Base-by-base conservation (phyloP, 2,797 vertebrate genomes). In the Vireo griseus region DNA sequence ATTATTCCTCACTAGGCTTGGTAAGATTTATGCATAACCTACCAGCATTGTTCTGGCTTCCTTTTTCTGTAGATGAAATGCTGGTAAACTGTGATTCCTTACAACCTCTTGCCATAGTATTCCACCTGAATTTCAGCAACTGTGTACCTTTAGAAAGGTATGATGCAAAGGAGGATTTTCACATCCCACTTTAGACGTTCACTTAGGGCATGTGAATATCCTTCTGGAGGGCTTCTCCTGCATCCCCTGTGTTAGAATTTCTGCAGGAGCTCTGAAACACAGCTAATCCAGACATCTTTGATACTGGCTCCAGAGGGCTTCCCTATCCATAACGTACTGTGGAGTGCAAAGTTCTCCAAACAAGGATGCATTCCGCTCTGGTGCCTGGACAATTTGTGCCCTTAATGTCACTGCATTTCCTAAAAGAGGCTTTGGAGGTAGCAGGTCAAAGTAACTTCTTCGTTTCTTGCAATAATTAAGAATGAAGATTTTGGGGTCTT, bases 271-370 rank as follows among this genome's bases (percentile, higher is more conserved):
- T 88, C 42, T 58, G 55, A 24, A 62, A 33, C 35, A 35, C 24
- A 54, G 24, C 44, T 42, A 39, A 54, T 24, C 9, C 21, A 25
- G 47, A n/a, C 8, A 28, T 21, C 17, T 24, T 16, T 14, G 22
- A 18, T 26, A 7, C 1, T 6, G 52, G 33, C 40, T 90, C 33
- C 63, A 52, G 75, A 55, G 76, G 15, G 17, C 29, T 66, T 76
- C 67, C 33, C 10, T 58, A 4, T 69, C 63, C 9, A 0, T 68
- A 58, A 18, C 0, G 1, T 51, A 6, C 28, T 6, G 16, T 8
- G 24, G 22, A 67, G n/a, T 31, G 71, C 10, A 22, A 24, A 68
- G 35, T 35, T 35, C 35, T 35, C 35, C 35, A 35, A 35, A 35
- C 35, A 35, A 35, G 35, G 35, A 35, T 35, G 35, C 35, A 35